Percentiles rank a stretch among this genome's conserved stretches.
Conservation (phyloP, 2,888 invertebrate genomes). For the Acronicta psi region DNA sequence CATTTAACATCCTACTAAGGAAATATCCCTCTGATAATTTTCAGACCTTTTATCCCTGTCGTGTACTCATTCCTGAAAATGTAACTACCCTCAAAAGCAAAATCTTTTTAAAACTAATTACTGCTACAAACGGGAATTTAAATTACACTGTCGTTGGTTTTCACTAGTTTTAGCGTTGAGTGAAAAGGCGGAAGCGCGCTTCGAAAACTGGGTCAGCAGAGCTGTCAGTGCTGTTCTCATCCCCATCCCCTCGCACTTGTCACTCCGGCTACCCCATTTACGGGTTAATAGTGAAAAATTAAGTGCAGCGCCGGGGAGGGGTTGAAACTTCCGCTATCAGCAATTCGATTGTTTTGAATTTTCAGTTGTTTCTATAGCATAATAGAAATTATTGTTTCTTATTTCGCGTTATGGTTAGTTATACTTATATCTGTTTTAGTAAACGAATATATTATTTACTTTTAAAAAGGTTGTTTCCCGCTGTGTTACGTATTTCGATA, state of each 20-base stretch:
- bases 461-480: too few species aligned
- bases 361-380: slow-evolving; percentile 9
- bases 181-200: slow-evolving; percentile 63
- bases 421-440: too few species aligned
- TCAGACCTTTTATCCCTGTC: too few species aligned
- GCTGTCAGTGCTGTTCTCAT: slow-evolving; percentile 42
- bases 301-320: slow-evolving; percentile 46
- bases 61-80: neutral
- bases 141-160: slow-evolving; percentile 63
- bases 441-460: too few species aligned
- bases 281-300: slow-evolving; percentile 59
- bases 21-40: neutral
- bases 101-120: slow-evolving; percentile 48
- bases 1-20: neutral
- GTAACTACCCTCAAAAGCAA: slow-evolving; percentile 11
- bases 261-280: slow-evolving; percentile 58
- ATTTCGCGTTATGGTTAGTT: too few species aligned
- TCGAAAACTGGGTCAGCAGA: slow-evolving; percentile 66
- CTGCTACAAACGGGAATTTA: slow-evolving; percentile 58
- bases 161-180: slow-evolving; percentile 64
- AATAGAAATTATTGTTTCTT: neutral
- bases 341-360: slow-evolving; percentile 31
- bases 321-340: slow-evolving; percentile 25
- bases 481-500: too few species aligned
- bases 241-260: slow-evolving; percentile 51